Evolutionary conservation across 2,888 invertebrate genomes (phyloP).

Genomic region (Hofmannophila pseudospretella): DNA sequence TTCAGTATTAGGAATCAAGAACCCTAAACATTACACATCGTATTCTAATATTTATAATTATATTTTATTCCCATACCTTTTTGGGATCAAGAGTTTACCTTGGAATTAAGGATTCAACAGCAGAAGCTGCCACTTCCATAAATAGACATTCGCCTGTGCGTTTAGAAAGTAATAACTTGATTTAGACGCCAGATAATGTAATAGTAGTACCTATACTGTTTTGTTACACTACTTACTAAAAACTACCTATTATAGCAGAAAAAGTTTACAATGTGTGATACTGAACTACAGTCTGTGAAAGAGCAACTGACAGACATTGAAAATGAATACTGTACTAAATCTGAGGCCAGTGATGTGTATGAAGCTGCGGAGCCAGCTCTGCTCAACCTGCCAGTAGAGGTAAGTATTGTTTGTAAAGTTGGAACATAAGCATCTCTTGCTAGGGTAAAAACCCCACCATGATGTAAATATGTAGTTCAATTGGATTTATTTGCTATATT

Average conservation of each 20-base stretch:
- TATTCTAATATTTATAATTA: too few species aligned
- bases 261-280: constrained; percentile 40
- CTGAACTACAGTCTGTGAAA: constrained; percentile 43
- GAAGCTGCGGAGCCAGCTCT: constrained; percentile 36
- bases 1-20: too few species aligned
- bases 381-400: constrained; percentile 64
- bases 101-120: constrained; percentile 2
- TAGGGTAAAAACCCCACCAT: too few species aligned
- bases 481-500: too few species aligned
- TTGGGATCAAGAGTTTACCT: too few species aligned
- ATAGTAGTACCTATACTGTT: too few species aligned
- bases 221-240: too few species aligned
- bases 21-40: too few species aligned
- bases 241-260: too few species aligned
- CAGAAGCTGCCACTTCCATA: constrained; percentile 14
- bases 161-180: constrained; percentile 1
- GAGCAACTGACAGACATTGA: constrained; percentile 43
- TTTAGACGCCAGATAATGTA: neutral
- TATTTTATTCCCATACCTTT: too few species aligned
- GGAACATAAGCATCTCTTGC: too few species aligned
- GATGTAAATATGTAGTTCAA: too few species aligned
- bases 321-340: constrained; percentile 24
- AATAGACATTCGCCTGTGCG: constrained; percentile 17
- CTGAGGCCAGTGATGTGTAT: constrained; percentile 24
- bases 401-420: constrained; percentile 24